These are phyloP conservation scores for Portevinia maculata DNA, from an alignment of 2,888 invertebrate genomes.

Conservation along the genomic window DNA sequence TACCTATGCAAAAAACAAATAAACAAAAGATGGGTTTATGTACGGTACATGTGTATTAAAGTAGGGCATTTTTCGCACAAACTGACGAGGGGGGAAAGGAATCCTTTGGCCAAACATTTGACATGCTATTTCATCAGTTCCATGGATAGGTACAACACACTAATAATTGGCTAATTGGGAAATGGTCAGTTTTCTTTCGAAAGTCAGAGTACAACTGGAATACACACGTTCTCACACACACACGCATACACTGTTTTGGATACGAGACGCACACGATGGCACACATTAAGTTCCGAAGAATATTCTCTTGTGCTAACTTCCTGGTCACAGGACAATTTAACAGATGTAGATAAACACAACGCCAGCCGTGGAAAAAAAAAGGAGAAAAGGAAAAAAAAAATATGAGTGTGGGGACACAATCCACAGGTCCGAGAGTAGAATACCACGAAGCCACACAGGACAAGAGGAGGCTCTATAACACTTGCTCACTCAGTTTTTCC, in stretches of 20 bases:
- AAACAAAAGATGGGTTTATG: no score
- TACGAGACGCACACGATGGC: no score
- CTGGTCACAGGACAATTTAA: conserved; percentile 60
- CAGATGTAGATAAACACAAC: conserved; percentile 62
- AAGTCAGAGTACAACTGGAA: not conserved
- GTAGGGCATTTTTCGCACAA: no score
- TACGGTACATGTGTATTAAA: no score
- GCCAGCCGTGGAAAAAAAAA: conserved; percentile 26
- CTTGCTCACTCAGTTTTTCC: conserved; percentile 50
- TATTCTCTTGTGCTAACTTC: conserved; percentile 55
- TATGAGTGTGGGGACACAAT: conserved; percentile 61
- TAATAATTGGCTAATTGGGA: conserved; percentile 25
- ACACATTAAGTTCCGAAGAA: conserved; percentile 39
- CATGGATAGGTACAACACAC: conserved; percentile 4
- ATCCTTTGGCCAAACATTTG: no score
- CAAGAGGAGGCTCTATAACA: conserved; percentile 47
- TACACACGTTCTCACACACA: conserved; percentile 6
- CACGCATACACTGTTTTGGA: not conserved
- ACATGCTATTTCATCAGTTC: not conserved
- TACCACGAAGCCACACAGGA: conserved; percentile 64
- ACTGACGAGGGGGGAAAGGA: no score
- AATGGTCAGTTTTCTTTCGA: conserved; percentile 11
- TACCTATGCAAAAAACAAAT: no score
- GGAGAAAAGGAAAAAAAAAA: conserved; percentile 25
- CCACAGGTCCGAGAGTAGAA: conserved; percentile 69